A percentile compares a stretch with the other conserved stretches of the same genome.
Conservation (phyloP, 2,113 vertebrate species). For the Pomatorhinus ruficollis region DNA sequence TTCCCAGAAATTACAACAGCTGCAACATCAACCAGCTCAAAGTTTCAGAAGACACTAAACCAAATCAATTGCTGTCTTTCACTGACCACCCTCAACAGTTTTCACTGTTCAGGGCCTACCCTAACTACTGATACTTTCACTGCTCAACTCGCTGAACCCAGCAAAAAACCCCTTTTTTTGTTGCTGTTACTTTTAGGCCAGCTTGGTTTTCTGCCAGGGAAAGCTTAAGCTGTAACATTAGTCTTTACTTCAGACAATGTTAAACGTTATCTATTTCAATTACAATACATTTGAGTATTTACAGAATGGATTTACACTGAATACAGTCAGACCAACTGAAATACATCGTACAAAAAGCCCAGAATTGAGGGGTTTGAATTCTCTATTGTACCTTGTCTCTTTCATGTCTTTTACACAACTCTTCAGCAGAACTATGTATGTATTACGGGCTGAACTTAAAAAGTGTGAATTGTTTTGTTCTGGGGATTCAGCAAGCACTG, state of each 20-base stretch:
- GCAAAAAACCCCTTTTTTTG: accelerated
- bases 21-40: accelerated
- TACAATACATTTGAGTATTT: not conserved
- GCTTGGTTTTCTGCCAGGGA: not conserved
- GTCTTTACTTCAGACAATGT: not conserved
- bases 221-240: not conserved
- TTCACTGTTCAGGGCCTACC: not conserved
- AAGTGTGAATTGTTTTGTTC: not conserved
- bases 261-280: not conserved
- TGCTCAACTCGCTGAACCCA: not conserved
- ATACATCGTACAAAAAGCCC: not conserved
- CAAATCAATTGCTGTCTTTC: not conserved
- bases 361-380: not conserved
- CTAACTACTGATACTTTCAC: not conserved
- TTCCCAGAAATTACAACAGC: not conserved
- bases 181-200: not conserved
- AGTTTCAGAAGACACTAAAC: not conserved
- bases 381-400: not conserved
- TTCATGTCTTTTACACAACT: not conserved
- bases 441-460: not conserved
- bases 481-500: not conserved
- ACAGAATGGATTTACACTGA: not conserved
- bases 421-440: not conserved
- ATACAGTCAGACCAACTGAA: not conserved
- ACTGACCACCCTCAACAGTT: not conserved